phyloP scores from a whole-genome alignment of 2,888 invertebrate species.

The Trilocha varians region DNA sequence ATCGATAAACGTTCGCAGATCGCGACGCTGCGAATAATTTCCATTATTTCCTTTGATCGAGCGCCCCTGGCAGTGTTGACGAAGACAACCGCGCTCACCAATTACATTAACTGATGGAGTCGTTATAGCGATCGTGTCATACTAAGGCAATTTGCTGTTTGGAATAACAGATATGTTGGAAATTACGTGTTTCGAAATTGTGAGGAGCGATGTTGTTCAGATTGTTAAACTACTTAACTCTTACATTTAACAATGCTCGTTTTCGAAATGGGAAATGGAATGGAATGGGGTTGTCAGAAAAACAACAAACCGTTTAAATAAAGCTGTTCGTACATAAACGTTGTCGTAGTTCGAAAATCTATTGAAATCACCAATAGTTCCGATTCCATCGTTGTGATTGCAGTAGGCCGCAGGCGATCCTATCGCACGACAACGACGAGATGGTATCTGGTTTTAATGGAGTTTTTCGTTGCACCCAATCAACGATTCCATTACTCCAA shows the following conservation, averaged over 20 bases:
- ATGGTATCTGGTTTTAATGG: conserved; percentile 55
- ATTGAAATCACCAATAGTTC: no score
- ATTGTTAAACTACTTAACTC: no score
- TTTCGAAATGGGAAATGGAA: no score
- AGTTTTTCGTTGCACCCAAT: conserved; percentile 58
- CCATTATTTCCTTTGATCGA: conserved; percentile 43
- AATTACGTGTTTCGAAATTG: background rate
- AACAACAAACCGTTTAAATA: no score
- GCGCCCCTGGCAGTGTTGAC: conserved; percentile 31
- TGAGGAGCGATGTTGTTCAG: no score
- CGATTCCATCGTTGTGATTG: no score
- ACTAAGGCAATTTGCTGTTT: no score
- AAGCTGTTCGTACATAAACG: no score
- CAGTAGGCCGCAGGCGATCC: conserved; percentile 43
- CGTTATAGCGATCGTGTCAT: background rate
- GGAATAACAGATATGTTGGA: background rate
- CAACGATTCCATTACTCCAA: conserved; percentile 35
- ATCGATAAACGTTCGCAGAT: conserved; percentile 46
- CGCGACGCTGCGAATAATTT: conserved; percentile 44
- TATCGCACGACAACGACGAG: conserved; percentile 57
- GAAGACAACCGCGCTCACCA: conserved; percentile 28
- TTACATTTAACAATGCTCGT: no score
- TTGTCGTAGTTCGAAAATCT: no score
- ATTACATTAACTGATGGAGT: conserved; percentile 17
- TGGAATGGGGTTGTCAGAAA: no score